A percentile compares a stretch with the other conserved stretches of the same genome.
phyloP scores from a whole-genome alignment of 2,797 vertebrate genomes.

The Tauraco hartlaubi region DNA sequence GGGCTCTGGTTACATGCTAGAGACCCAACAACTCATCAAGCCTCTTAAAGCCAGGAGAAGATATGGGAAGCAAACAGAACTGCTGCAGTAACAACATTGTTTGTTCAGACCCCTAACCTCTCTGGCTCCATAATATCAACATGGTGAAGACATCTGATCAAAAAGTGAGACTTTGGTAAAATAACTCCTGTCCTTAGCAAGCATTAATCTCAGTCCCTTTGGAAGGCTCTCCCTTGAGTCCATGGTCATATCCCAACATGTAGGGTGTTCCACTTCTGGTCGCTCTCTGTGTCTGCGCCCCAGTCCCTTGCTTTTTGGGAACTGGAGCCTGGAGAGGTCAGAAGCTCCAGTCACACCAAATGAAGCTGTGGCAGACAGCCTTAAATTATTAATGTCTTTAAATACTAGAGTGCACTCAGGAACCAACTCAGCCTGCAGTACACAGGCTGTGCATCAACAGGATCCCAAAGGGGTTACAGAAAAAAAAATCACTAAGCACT shows the following conservation, averaged over 20 bases:
- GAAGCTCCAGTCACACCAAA: neutral
- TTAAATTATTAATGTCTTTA: slow-evolving; percentile 49
- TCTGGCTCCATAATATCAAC: neutral
- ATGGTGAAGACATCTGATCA: neutral
- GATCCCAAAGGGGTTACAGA: neutral
- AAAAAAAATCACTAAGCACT: neutral
- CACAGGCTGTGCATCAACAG: neutral
- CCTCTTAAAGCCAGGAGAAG: neutral
- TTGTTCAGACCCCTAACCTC: neutral
- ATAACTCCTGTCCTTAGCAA: neutral
- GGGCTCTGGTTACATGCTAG: neutral
- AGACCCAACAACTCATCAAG: slow-evolving; percentile 29
- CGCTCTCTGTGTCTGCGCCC: neutral
- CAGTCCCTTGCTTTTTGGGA: neutral
- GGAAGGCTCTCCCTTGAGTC: neutral
- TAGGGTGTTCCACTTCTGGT: neutral
- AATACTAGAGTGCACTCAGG: slow-evolving; percentile 11
- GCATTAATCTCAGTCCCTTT: neutral
- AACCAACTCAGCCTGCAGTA: slow-evolving; percentile 27
- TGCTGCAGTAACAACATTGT: neutral
- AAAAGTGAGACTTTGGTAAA: neutral
- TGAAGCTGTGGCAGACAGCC: neutral
- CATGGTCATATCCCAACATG: fast-evolving
- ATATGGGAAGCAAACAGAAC: neutral
- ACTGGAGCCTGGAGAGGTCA: neutral